A percentile compares a stretch with the other conserved stretches of the same genome.
Conservation (phyloP, 2,113 vertebrate genomes). For the Hippocampus comes region DNA sequence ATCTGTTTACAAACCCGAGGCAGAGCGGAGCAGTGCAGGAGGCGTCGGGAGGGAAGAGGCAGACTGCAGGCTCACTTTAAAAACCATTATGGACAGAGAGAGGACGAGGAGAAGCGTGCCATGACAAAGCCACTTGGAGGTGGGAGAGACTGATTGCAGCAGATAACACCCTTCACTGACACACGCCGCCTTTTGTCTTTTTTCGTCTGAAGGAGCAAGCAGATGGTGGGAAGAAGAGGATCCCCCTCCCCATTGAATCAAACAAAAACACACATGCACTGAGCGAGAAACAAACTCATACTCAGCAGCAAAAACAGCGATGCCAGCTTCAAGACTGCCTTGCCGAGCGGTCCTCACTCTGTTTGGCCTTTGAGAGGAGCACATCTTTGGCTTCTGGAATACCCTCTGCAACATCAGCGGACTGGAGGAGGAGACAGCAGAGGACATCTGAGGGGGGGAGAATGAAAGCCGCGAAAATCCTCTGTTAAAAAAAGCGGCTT, state of each 20-base stretch:
- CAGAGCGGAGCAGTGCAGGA: constrained; percentile 40
- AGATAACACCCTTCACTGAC: constrained; percentile 40
- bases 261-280: constrained; percentile 40
- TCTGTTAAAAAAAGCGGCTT: constrained; percentile 59
- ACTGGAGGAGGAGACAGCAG: constrained; percentile 60
- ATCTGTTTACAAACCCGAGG: constrained; percentile 82
- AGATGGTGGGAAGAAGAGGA: constrained; percentile 72
- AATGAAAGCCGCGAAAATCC: constrained; percentile 67
- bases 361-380: constrained; percentile 58
- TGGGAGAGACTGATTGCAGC: constrained; percentile 46
- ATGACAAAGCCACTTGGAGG: constrained; percentile 67
- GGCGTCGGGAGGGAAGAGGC: constrained; percentile 37
- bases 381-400: constrained; percentile 55
- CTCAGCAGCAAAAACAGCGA: constrained; percentile 46
- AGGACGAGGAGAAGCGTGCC: constrained; percentile 55
- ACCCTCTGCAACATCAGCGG: constrained; percentile 58
- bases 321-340: constrained; percentile 51
- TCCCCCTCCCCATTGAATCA: constrained; percentile 43
- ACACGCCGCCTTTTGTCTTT: constrained; percentile 52
- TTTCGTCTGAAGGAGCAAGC: constrained; percentile 62
- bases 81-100: constrained; percentile 51
- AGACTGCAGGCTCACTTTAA: constrained; percentile 32
- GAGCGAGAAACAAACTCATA: constrained; percentile 25
- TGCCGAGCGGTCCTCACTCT: constrained; percentile 51
- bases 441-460: constrained; percentile 37